phyloP scores from a whole-genome alignment of 2,888 invertebrate genomes.

The Caenorhabditis auriculariae region DNA sequence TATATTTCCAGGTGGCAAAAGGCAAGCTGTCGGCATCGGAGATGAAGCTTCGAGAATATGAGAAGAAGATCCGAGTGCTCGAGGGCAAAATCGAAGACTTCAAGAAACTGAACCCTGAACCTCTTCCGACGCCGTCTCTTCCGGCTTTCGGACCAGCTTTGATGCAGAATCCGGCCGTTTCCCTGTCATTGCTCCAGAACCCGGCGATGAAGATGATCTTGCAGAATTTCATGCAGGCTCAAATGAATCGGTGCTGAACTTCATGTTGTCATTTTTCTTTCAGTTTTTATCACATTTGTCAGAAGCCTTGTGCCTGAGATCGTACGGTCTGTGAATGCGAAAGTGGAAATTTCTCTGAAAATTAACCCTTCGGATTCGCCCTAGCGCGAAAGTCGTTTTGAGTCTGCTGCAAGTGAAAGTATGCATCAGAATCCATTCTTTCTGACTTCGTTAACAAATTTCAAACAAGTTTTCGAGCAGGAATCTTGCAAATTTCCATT shows the following conservation, averaged over 20 bases:
- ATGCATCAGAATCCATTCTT: too few relatives aligned
- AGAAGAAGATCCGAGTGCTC: conserved; percentile 31
- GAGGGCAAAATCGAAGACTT: conserved; percentile 22
- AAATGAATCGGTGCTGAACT: conserved; percentile 30
- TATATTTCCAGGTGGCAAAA: conserved; percentile 22
- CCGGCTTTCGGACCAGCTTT: conserved; percentile 17
- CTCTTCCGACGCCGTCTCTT: background rate
- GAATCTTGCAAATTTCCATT: too few relatives aligned
- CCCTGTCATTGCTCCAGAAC: conserved; percentile 27
- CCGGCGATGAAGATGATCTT: conserved; percentile 32
- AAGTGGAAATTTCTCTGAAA: too few relatives aligned
- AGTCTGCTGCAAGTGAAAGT: too few relatives aligned
- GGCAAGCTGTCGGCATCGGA: conserved; percentile 24
- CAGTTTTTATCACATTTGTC: too few relatives aligned
- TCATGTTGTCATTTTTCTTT: too few relatives aligned
- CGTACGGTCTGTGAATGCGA: too few relatives aligned
- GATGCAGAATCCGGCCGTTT: conserved; percentile 15
- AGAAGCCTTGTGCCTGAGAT: too few relatives aligned
- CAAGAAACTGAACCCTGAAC: conserved; percentile 11
- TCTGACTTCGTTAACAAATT: too few relatives aligned
- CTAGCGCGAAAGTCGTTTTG: too few relatives aligned
- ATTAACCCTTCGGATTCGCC: too few relatives aligned
- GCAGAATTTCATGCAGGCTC: conserved; percentile 23
- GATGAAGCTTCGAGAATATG: conserved; percentile 30
- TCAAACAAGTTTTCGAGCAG: too few relatives aligned